These are phyloP conservation scores for Leptothorax acervorum DNA, from an alignment of 2,888 invertebrate genomes.

Conservation along the genomic window DNA sequence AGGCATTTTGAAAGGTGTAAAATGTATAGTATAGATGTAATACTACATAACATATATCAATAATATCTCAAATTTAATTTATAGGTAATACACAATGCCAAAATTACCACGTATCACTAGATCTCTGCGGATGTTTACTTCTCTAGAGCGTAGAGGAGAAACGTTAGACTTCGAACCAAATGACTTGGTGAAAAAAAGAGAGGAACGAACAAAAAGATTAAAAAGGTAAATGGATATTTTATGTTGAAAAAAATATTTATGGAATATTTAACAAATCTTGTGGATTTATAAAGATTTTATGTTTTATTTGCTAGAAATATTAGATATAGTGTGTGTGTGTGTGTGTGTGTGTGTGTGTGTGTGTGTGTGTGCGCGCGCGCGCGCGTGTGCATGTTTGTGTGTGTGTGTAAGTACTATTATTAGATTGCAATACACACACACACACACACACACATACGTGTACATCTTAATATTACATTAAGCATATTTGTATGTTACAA, in stretches of 20 bases:
- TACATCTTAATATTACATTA: not conserved
- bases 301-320: not conserved
- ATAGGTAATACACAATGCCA: constrained; percentile 72
- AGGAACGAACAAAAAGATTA: constrained; percentile 84
- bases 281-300: constrained; percentile 56
- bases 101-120: constrained; percentile 89
- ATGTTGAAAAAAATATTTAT: constrained; percentile 20
- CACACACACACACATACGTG: not conserved
- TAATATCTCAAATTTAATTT: not conserved
- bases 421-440: not conserved
- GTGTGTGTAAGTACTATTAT: too few relatives aligned
- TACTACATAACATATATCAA: not conserved
- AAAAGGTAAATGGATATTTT: constrained; percentile 81
- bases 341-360: too few relatives aligned
- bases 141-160: constrained; percentile 84
- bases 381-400: too few relatives aligned
- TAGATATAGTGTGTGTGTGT: not conserved
- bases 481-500: constrained; percentile 75
- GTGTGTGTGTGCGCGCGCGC: too few relatives aligned
- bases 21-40: not conserved
- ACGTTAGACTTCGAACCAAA: constrained; percentile 78
- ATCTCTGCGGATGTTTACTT: constrained; percentile 89
- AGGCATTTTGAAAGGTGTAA: too few relatives aligned
- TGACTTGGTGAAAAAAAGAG: constrained; percentile 80
- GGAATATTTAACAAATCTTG: constrained; percentile 34